These are phyloP conservation scores for Orchestes rusci DNA, from an alignment of 2,888 invertebrate genomes.

Conservation along the genomic window DNA sequence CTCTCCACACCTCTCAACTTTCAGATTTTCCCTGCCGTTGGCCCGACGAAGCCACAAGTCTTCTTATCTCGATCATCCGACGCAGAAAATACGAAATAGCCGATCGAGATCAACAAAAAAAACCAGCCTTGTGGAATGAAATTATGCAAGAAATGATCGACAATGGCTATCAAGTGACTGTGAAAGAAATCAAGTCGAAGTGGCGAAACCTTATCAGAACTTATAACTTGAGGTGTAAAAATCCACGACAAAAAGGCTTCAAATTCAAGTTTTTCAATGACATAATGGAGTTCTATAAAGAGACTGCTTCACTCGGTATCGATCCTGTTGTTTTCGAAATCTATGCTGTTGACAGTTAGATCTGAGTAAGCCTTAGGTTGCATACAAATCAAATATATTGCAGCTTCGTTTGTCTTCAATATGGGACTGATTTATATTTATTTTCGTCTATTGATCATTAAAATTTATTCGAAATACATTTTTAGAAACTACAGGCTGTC, in stretches of 20 bases:
- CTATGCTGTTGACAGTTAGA: slow-evolving; percentile 16
- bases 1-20: too few species aligned
- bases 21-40: slow-evolving; percentile 25
- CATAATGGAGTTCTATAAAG: slow-evolving; percentile 21
- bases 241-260: slow-evolving; percentile 23
- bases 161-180: slow-evolving; percentile 17
- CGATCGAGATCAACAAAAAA: slow-evolving; percentile 22
- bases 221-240: slow-evolving; percentile 22
- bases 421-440: too few species aligned
- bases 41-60: slow-evolving; percentile 23
- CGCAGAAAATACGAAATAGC: slow-evolving; percentile 23
- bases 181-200: slow-evolving; percentile 24
- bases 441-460: too few species aligned
- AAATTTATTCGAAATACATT: too few species aligned
- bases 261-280: slow-evolving; percentile 24
- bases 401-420: too few species aligned
- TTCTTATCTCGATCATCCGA: slow-evolving; percentile 19
- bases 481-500: too few species aligned
- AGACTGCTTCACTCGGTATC: slow-evolving; percentile 19
- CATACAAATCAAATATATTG: too few species aligned
- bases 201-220: slow-evolving; percentile 23
- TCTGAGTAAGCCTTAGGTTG: too few species aligned
- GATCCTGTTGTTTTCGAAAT: slow-evolving; percentile 22
- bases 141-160: slow-evolving; percentile 22
- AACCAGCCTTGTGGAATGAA: slow-evolving; percentile 21